A percentile compares a stretch with the other conserved stretches of the same genome.
Conservation (phyloP, 2,888 invertebrate genomes). For the Campoletis raptor region DNA sequence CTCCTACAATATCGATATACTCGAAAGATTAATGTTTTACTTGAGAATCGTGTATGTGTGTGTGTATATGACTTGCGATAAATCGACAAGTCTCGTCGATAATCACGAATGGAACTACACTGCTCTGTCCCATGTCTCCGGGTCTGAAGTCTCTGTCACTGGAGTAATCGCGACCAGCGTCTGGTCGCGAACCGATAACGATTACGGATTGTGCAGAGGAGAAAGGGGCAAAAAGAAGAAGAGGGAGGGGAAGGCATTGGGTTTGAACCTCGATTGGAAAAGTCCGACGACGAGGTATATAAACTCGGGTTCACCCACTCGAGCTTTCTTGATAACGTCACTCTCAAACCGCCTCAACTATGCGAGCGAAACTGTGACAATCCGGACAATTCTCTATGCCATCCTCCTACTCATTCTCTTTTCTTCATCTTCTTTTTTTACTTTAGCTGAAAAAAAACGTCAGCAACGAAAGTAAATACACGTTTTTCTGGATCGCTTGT, state of each 20-base stretch:
- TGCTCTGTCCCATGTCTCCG: not conserved
- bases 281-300: conserved; percentile 50
- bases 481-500: conserved; percentile 36
- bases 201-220: conserved; percentile 23
- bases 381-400: conserved; percentile 43
- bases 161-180: conserved; percentile 61
- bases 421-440: not conserved
- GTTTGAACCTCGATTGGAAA: conserved; percentile 63
- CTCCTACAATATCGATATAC: not conserved
- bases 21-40: not conserved
- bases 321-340: conserved; percentile 67
- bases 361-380: conserved; percentile 49
- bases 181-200: conserved; percentile 65
- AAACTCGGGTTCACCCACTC: conserved; percentile 45
- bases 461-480: conserved; percentile 29
- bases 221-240: not conserved
- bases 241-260: not conserved
- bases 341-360: conserved; percentile 49
- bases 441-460: conserved; percentile 17
- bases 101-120: conserved; percentile 47
- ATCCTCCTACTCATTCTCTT: conserved; percentile 28
- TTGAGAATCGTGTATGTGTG: conserved; percentile 4
- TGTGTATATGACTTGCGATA: not conserved
- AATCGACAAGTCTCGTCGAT: conserved; percentile 44
- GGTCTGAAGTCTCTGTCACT: conserved; percentile 30